phyloP scores from a whole-genome alignment of 2,888 invertebrate species.

The Halictus quadricinctus region DNA sequence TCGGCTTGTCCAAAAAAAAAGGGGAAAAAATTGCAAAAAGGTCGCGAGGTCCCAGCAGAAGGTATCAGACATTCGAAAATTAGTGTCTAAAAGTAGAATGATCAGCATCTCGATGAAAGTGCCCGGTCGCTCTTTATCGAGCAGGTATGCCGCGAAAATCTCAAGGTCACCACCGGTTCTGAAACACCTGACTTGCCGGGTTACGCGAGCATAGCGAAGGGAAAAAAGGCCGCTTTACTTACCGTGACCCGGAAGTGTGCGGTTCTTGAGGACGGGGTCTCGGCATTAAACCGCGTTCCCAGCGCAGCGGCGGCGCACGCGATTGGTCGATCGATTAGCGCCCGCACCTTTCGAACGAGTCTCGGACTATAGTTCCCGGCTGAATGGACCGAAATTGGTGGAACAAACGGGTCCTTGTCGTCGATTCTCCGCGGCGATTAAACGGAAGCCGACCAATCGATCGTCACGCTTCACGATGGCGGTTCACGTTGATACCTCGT shows the following conservation, averaged over 20 bases:
- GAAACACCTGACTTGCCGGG: not conserved
- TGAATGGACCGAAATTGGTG: slow-evolving; percentile 47
- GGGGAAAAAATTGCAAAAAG: not conserved
- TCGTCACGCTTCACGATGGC: slow-evolving; percentile 13
- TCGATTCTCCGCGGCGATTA: slow-evolving; percentile 41
- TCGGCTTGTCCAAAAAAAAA: no score
- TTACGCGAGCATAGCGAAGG: slow-evolving; percentile 5
- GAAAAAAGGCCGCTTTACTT: slow-evolving; percentile 4
- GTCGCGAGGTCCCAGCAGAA: not conserved
- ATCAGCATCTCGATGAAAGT: not conserved
- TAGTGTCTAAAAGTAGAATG: not conserved
- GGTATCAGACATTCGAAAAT: not conserved
- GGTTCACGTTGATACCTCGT: slow-evolving; percentile 6
- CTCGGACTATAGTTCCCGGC: slow-evolving; percentile 13
- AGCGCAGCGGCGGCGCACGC: slow-evolving; percentile 30
- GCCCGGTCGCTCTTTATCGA: not conserved
- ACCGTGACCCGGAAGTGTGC: slow-evolving; percentile 23
- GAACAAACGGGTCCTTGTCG: slow-evolving; percentile 33
- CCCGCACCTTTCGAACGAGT: not conserved
- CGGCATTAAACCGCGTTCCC: slow-evolving; percentile 12
- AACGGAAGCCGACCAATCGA: slow-evolving; percentile 41
- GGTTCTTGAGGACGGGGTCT: slow-evolving; percentile 12
- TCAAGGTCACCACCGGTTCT: slow-evolving; percentile 17
- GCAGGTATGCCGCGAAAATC: not conserved
- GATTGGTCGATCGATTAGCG: slow-evolving; percentile 32